Conservation (phyloP, 2,113 vertebrate genomes). For the Notechis scutatus region DNA sequence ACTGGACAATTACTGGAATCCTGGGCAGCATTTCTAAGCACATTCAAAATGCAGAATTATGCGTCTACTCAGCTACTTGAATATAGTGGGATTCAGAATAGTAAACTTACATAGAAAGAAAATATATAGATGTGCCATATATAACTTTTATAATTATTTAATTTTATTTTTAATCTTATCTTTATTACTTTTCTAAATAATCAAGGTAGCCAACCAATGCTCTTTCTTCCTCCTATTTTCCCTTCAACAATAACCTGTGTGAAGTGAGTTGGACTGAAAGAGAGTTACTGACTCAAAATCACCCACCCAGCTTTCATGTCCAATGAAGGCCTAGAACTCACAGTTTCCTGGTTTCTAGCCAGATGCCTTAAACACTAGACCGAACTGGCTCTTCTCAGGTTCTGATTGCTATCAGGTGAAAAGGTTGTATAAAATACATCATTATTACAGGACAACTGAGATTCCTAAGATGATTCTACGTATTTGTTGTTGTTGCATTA, state of each 20-base stretch:
- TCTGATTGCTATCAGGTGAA: not conserved
- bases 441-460: not conserved
- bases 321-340: not conserved
- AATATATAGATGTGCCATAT: constrained; percentile 13
- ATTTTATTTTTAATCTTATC: not conserved
- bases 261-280: not conserved
- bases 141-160: not conserved
- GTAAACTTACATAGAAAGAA: not conserved
- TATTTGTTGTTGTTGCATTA: not conserved
- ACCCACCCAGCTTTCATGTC: not conserved
- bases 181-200: not conserved
- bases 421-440: not conserved
- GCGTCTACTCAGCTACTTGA: not conserved
- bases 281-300: not conserved
- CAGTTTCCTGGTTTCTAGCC: not conserved
- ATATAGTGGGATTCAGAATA: constrained; percentile 41
- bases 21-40: not conserved
- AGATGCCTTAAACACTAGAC: not conserved
- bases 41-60: not conserved
- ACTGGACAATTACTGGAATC: too few relatives aligned
- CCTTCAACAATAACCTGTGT: not conserved
- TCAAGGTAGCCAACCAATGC: not conserved
- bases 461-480: not conserved
- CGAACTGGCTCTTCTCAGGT: too few relatives aligned
- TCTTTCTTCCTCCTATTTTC: not conserved